Conservation (phyloP, 1,140 invertebrate genomes). For the Macrotrachela quadricornifera region DNA sequence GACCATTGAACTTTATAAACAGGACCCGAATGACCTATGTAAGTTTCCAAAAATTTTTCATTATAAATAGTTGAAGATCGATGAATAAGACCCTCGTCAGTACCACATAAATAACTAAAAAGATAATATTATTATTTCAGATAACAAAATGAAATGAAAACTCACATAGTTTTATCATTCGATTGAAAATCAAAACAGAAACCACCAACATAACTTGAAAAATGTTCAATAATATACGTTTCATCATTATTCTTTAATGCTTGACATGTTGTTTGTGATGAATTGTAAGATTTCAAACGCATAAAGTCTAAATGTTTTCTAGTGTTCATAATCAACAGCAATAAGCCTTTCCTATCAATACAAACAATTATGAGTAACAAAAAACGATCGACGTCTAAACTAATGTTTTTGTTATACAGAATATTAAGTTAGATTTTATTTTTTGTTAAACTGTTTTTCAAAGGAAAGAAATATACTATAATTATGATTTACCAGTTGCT, state of each 20-base stretch:
- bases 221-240: constrained; percentile 16
- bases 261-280: too few species aligned
- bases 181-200: constrained; percentile 26
- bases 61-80: constrained; percentile 31
- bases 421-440: constrained; percentile 29
- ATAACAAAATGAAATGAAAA: not conserved
- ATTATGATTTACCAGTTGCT: constrained; percentile 17
- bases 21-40: constrained; percentile 24
- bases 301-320: too few species aligned
- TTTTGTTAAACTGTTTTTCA: constrained; percentile 8
- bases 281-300: too few species aligned
- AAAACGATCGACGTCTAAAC: constrained; percentile 11
- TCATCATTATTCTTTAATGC: too few species aligned
- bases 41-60: constrained; percentile 30
- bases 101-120: constrained; percentile 24
- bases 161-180: constrained; percentile 25
- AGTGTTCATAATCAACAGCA: too few species aligned
- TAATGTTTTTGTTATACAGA: constrained; percentile 14
- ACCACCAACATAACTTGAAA: constrained; percentile 25
- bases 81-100: constrained; percentile 29
- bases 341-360: too few species aligned
- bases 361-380: too few species aligned
- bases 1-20: constrained; percentile 29
- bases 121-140: too few species aligned
- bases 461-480: not conserved